Percentiles rank a stretch among this genome's conserved stretches.
Conservation (phyloP, 2,888 invertebrate species). For the Calameuta filiformis region DNA sequence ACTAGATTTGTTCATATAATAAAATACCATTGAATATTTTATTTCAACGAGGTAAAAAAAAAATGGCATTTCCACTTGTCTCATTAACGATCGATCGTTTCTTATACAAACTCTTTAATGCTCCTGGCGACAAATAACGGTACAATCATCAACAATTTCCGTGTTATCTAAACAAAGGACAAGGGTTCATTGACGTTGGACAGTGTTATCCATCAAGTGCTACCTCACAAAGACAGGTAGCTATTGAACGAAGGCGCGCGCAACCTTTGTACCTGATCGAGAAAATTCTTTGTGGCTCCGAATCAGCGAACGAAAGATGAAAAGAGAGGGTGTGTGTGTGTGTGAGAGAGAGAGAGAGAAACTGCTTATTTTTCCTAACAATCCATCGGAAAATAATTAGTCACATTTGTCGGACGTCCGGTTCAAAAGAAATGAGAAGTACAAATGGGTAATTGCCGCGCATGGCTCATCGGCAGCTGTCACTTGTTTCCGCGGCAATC, state of each 20-base stretch:
- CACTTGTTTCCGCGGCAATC: conserved; percentile 53
- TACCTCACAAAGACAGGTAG: conserved; percentile 1
- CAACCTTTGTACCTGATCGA: neutral
- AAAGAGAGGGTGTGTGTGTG: neutral
- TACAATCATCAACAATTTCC: conserved; percentile 1
- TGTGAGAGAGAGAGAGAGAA: neutral
- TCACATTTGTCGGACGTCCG: conserved; percentile 23
- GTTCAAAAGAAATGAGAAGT: conserved; percentile 25
- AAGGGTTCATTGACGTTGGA: neutral
- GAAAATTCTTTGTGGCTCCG: neutral
- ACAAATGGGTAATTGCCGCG: conserved; percentile 55
- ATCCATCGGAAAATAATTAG: conserved; percentile 35
- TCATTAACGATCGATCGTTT: neutral
- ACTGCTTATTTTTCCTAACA: neutral
- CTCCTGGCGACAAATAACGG: conserved; percentile 2
- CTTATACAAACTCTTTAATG: neutral
- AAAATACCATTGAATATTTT: neutral
- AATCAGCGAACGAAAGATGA: neutral
- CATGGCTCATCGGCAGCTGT: conserved; percentile 51
- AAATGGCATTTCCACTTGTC: neutral
- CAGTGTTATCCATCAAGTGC: neutral
- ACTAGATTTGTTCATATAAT: neutral
- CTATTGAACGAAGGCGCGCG: conserved; percentile 6
- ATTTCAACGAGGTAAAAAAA: neutral
- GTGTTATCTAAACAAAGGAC: conserved; percentile 12